These are phyloP conservation scores for Capricornis sumatraensis DNA, from an alignment of 2,113 vertebrate species.

Conservation along the genomic window DNA sequence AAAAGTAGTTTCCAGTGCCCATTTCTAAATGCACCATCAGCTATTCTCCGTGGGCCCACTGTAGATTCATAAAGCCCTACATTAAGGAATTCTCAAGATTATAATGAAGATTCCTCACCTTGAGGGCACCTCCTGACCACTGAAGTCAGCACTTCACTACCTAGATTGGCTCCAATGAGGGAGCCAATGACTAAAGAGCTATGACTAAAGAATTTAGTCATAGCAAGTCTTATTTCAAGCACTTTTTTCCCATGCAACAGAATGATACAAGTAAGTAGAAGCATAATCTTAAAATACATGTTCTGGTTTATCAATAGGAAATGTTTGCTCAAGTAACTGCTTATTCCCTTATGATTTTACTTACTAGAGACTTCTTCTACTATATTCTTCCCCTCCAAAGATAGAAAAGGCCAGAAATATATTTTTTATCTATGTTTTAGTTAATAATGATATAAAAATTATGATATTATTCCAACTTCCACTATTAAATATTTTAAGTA, in stretches of 20 bases:
- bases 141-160: neutral
- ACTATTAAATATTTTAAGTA: neutral
- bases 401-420: neutral
- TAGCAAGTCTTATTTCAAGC: neutral
- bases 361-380: neutral
- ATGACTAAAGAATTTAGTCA: neutral
- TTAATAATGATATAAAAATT: constrained; percentile 5
- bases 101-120: neutral
- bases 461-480: neutral
- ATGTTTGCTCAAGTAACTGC: neutral
- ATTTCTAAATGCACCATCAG: neutral
- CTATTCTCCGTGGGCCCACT: neutral
- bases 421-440: neutral
- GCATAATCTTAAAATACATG: neutral
- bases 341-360: neutral
- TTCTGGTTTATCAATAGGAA: neutral
- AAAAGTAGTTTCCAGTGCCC: neutral
- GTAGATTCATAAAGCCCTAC: neutral
- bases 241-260: neutral
- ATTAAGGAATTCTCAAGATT: neutral
- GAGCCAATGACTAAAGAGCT: no score
- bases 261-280: neutral
- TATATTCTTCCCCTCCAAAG: neutral
- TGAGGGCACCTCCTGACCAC: neutral
- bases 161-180: neutral